Evolutionary conservation across 2,797 vertebrate species (phyloP).

Genomic region (Oceanodroma leucorhoa): DNA sequence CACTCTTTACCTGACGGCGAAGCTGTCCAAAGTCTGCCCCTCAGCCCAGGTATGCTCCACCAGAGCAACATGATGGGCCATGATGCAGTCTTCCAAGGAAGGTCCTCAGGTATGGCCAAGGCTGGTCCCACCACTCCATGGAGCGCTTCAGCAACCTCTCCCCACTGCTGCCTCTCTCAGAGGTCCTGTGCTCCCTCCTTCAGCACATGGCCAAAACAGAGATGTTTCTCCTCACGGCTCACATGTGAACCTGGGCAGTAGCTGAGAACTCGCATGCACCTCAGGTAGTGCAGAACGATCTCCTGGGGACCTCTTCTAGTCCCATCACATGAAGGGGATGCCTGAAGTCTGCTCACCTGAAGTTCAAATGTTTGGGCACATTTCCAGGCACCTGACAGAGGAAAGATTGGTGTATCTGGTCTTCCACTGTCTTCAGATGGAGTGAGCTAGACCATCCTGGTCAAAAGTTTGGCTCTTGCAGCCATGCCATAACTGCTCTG

Average conservation of each 20-base stretch:
- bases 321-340: not conserved
- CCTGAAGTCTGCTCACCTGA: not conserved
- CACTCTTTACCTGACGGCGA: not conserved
- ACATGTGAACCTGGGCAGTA: fast-evolving
- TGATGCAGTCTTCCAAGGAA: not conserved
- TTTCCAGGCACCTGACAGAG: not conserved
- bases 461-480: not conserved
- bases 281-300: not conserved
- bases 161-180: not conserved
- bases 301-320: not conserved
- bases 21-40: not conserved
- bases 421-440: not conserved
- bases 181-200: not conserved
- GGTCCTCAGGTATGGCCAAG: not conserved
- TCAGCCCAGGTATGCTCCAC: not conserved
- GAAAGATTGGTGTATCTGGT: not conserved
- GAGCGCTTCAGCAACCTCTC: not conserved
- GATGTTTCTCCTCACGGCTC: not conserved
- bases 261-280: not conserved
- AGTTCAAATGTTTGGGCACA: not conserved
- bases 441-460: not conserved
- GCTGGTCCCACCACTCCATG: not conserved
- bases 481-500: not conserved
- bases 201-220: not conserved
- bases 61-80: fast-evolving